Base-by-base conservation (phyloP, 2,888 invertebrate species). In the Chymomyza amoena region DNA sequence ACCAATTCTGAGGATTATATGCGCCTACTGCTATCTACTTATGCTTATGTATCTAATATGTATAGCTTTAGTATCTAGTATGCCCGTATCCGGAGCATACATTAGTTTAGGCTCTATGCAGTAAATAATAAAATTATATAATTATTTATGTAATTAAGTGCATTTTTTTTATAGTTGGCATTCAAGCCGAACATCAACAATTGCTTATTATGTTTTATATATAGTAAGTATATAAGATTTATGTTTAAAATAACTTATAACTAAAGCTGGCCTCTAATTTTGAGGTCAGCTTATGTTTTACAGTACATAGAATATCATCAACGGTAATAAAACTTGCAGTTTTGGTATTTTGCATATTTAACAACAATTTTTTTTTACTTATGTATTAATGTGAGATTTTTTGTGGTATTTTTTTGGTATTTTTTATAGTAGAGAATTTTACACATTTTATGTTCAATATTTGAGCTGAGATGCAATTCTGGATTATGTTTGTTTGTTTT, bases 281-380 rank as follows among this genome's bases (percentile, higher is more conserved):
- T 51, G 15, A 61, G 13, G 13, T 2, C 28, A 52, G 32, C 25
- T 66, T 50, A 36, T 45, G 10, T 45, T 6, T 28, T 36, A 61
- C 51, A 39, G 20, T 32, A 16, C 62, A 57, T 67, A 84, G 73
- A 87, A 87, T 87, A 87, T 87, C 87, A 77, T 84, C 81, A 89
- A 87, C 83, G 87, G 87, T 89, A 87, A 87, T 89, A 83, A 81
- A 80, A 88, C 88, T 80, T 88, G 83, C 78, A 84, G 80, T 73
- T 76, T 67, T 61, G 70, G 62, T 36, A 75, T 54, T 74, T 32
- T 65, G 77, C 75, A 78, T 54, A 81, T 73, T 82, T 78, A 87
- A 82, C 73, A 82, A 81, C 76, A 81, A 81, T 73, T 73, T 76
- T 69, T 64, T 61, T 71, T 78, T 70, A 68, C 67, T 50, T 56